phyloP scores from a whole-genome alignment of 2,888 invertebrate genomes.

The Octonoba sinensis region DNA sequence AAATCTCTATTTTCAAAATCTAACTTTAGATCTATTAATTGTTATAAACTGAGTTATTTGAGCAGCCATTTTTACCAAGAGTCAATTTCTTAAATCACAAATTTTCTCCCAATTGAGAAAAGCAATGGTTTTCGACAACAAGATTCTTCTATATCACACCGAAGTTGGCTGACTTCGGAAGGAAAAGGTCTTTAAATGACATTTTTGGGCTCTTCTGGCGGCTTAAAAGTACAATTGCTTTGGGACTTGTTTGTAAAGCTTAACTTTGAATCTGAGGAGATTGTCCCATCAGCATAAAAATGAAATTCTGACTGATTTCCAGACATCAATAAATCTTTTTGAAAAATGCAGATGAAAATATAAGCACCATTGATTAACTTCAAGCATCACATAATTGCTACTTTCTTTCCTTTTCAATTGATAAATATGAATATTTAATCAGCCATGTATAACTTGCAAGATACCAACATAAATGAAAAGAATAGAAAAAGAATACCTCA shows the following conservation, averaged over 20 bases:
- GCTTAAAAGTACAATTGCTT: not conserved
- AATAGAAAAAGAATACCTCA: not conserved
- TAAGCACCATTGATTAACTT: conserved; percentile 9
- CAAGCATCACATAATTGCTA: not conserved
- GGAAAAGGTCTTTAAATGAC: conserved; percentile 11
- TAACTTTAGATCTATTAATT: too few species aligned
- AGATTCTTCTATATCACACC: not conserved
- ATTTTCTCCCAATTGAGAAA: not conserved
- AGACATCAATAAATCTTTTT: not conserved
- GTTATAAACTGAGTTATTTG: too few species aligned
- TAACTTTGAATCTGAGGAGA: not conserved
- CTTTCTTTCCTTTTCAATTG: not conserved
- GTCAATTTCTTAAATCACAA: not conserved
- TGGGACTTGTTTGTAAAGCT: conserved; percentile 2
- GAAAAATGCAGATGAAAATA: not conserved
- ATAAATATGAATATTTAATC: not conserved
- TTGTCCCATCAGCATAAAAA: not conserved
- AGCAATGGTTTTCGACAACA: not conserved
- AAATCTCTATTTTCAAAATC: too few species aligned
- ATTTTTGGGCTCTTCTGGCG: not conserved
- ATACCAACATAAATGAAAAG: not conserved
- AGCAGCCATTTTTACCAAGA: too few species aligned
- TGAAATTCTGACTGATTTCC: not conserved
- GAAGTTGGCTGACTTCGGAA: not conserved
- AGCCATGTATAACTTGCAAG: not conserved